Evolutionary conservation across 2,113 vertebrate genomes (phyloP).

Genomic region (Patagioenas fasciata): DNA sequence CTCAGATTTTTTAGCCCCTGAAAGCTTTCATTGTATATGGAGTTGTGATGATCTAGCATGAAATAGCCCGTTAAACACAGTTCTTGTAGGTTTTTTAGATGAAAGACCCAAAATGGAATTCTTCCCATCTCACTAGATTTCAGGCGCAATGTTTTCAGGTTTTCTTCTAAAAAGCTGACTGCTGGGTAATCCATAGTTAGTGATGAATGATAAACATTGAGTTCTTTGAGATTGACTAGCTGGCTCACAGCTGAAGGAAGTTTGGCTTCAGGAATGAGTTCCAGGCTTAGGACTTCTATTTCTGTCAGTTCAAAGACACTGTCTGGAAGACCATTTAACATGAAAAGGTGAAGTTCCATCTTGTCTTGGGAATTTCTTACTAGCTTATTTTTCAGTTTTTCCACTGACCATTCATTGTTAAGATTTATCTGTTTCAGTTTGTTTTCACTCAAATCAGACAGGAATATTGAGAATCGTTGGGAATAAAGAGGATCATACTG

Average conservation of each 20-base stretch:
- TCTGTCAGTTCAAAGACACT: constrained; percentile 82
- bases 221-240: constrained; percentile 79
- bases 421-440: constrained; percentile 85
- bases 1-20: constrained; percentile 81
- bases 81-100: constrained; percentile 81
- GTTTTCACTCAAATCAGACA: constrained; percentile 84
- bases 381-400: constrained; percentile 81
- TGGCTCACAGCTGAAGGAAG: constrained; percentile 76
- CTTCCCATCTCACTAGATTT: constrained; percentile 83
- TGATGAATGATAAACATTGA: constrained; percentile 79
- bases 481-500: constrained; percentile 85
- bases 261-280: constrained; percentile 83
- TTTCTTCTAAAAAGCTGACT: constrained; percentile 80
- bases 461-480: constrained; percentile 85
- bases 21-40: constrained; percentile 73
- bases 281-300: constrained; percentile 82
- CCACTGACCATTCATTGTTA: constrained; percentile 82
- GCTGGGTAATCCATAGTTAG: constrained; percentile 79
- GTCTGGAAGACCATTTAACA: constrained; percentile 82
- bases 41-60: constrained; percentile 73
- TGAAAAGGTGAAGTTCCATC: constrained; percentile 80
- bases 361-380: constrained; percentile 80
- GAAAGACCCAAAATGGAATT: constrained; percentile 81
- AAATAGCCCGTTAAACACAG: constrained; percentile 80
- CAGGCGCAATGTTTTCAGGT: constrained; percentile 79